Evolutionary conservation across 2,113 vertebrate species (phyloP).

Genomic region (Camelus bactrianus): DNA sequence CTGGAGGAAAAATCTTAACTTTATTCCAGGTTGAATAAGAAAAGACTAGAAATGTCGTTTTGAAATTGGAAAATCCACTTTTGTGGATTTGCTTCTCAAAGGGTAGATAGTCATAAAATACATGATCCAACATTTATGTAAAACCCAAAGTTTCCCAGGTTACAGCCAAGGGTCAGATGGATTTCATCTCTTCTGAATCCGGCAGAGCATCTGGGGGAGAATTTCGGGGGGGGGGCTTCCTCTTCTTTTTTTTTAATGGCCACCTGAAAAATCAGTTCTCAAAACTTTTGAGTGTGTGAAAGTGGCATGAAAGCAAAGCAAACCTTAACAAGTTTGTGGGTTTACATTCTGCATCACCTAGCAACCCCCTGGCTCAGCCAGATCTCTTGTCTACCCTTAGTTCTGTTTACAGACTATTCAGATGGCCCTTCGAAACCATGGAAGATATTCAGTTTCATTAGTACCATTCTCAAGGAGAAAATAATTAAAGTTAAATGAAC

Average conservation of each 20-base stretch:
- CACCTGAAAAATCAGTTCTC: conserved; percentile 88
- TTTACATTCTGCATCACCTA: conserved; percentile 91
- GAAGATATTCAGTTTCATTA: conserved; percentile 92
- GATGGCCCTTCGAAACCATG: conserved; percentile 87
- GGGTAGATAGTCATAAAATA: conserved; percentile 3
- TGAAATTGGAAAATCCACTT: conserved; percentile 51
- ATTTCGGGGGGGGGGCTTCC: conserved; percentile 20
- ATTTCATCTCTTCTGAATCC: conserved; percentile 68
- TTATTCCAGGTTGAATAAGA: conserved; percentile 47
- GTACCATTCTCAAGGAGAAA: conserved; percentile 91
- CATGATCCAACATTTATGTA: conserved; percentile 6
- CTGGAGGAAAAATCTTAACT: conserved; percentile 35
- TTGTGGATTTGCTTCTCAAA: conserved; percentile 29
- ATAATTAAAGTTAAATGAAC: conserved; percentile 93
- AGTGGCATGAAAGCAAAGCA: conserved; percentile 90
- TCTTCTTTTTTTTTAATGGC: conserved; percentile 82
- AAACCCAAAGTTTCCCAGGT: conserved; percentile 70
- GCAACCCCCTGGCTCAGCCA: conserved; percentile 89
- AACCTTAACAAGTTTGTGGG: conserved; percentile 90
- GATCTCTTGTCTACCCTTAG: conserved; percentile 89
- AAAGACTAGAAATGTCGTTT: conserved; percentile 53
- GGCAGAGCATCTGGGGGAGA: not conserved
- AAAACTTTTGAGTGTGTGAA: conserved; percentile 90
- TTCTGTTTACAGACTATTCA: conserved; percentile 92
- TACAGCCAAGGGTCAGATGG: conserved; percentile 55